A percentile compares a stretch with the other conserved stretches of the same genome.
phyloP scores from a whole-genome alignment of 2,797 vertebrate species.

The Mareca penelope region DNA sequence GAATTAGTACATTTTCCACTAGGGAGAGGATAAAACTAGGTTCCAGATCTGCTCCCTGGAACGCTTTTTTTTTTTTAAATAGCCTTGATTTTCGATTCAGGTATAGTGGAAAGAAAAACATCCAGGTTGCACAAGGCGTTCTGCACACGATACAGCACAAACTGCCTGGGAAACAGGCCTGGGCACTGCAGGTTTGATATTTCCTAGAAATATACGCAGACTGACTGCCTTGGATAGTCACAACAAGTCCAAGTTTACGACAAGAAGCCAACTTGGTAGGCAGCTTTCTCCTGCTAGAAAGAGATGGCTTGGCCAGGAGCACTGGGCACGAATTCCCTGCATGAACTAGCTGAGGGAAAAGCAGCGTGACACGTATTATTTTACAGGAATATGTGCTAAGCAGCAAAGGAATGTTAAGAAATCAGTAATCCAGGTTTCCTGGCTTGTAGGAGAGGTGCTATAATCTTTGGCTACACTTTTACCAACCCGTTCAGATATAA shows the following conservation, averaged over 20 bases:
- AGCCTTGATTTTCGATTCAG: neutral
- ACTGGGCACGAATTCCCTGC: neutral
- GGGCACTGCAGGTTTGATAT: neutral
- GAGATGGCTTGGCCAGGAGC: neutral
- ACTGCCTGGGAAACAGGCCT: neutral
- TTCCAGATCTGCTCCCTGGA: neutral
- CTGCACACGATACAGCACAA: accelerated
- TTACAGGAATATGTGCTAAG: neutral
- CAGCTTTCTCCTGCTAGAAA: neutral
- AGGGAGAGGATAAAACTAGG: neutral
- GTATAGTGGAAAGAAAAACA: neutral
- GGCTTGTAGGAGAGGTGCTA: neutral
- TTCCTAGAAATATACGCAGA: neutral
- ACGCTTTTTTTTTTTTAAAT: neutral
- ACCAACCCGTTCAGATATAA: neutral
- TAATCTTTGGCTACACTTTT: neutral
- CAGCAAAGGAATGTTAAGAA: slow-evolving; percentile 1
- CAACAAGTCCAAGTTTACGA: neutral
- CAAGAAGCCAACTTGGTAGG: neutral
- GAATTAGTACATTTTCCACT: neutral
- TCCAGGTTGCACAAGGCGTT: neutral
- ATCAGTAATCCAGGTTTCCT: neutral
- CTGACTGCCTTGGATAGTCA: accelerated
- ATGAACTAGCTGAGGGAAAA: neutral
- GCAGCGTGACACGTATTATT: neutral